Conservation (phyloP, 2,888 invertebrate species). For the Leptopilina drosophilae region DNA sequence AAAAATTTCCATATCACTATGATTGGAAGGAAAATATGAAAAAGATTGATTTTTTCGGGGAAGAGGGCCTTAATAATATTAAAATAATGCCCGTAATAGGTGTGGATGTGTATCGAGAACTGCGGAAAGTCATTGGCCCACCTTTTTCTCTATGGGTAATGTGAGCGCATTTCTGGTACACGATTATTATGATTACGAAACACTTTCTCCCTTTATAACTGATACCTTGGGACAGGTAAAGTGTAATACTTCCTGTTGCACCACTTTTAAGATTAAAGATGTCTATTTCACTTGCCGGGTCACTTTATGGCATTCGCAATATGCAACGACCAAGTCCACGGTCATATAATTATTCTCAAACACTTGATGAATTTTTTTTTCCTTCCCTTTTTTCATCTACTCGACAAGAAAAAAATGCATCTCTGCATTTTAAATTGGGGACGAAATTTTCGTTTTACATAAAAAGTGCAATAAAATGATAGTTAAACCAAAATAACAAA, state of each 20-base stretch:
- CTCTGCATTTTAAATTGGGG: too few species aligned
- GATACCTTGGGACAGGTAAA: constrained; percentile 65
- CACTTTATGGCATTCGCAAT: background rate
- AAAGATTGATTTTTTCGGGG: background rate
- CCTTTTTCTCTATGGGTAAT: background rate
- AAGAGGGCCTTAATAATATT: background rate
- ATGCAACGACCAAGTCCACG: constrained; percentile 45
- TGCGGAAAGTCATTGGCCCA: constrained; percentile 25
- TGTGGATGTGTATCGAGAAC: background rate
- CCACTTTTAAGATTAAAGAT: constrained; percentile 41
- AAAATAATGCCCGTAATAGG: background rate
- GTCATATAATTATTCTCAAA: constrained; percentile 42
- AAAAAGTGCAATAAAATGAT: too few species aligned
- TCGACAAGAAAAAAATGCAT: too few species aligned
- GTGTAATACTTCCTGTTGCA: constrained; percentile 67
- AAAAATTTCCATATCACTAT: background rate
- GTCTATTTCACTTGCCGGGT: background rate
- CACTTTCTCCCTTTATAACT: constrained; percentile 73
- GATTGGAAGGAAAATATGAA: background rate
- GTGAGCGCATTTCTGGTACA: constrained; percentile 12
- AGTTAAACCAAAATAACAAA: too few species aligned
- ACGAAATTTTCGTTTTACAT: too few species aligned
- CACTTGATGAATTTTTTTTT: constrained; percentile 12
- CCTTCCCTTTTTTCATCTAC: background rate
- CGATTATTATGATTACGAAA: constrained; percentile 66